These are phyloP conservation scores for Perca flavescens DNA, from an alignment of 2,113 vertebrate species.

Conservation along the genomic window DNA sequence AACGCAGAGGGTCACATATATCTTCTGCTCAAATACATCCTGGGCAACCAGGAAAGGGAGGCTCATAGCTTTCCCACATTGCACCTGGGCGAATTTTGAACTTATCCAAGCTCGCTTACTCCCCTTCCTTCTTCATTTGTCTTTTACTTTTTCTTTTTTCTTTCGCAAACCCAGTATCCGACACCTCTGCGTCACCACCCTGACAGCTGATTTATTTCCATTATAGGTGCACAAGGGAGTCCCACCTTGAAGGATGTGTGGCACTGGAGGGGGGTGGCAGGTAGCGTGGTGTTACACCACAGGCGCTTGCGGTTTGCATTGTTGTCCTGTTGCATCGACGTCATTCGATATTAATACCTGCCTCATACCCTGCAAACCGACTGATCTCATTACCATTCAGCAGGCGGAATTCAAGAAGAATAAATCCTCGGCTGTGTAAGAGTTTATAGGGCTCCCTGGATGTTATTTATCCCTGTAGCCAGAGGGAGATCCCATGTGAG, in stretches of 20 bases:
- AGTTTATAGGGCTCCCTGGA: conserved; percentile 71
- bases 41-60: conserved; percentile 56
- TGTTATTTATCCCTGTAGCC: conserved; percentile 81
- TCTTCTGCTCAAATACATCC: conserved; percentile 64
- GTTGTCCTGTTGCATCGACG: conserved; percentile 61
- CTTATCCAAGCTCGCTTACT: not conserved
- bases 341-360: conserved; percentile 73
- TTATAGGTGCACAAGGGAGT: conserved; percentile 42
- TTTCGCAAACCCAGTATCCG: conserved; percentile 12
- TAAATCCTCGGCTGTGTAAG: conserved; percentile 74
- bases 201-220: conserved; percentile 68
- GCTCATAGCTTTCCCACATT: conserved; percentile 64
- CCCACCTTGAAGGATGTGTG: conserved; percentile 59
- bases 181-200: conserved; percentile 64
- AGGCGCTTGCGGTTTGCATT: conserved; percentile 44
- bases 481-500: conserved; percentile 77
- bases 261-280: conserved; percentile 43
- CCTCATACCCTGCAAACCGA: conserved; percentile 68
- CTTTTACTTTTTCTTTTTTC: conserved; percentile 30
- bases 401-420: conserved; percentile 64
- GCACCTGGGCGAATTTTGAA: conserved; percentile 44
- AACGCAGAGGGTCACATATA: conserved; percentile 59
- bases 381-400: conserved; percentile 78
- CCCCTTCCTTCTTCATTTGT: conserved; percentile 36
- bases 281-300: conserved; percentile 54